phyloP scores from a whole-genome alignment of 2,113 vertebrate genomes.

The Anhinga rufa region DNA sequence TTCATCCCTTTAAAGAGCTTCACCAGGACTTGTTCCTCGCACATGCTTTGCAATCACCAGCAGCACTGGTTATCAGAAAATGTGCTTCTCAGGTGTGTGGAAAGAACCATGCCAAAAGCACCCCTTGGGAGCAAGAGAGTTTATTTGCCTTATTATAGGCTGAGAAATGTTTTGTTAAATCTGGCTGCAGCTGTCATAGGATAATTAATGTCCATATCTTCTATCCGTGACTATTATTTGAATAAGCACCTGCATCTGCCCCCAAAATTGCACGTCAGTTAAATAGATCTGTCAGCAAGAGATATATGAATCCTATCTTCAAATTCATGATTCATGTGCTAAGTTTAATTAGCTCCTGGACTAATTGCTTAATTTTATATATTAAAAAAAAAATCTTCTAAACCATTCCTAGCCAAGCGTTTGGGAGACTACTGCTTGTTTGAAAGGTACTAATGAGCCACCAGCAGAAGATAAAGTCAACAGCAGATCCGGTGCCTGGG shows the following conservation, averaged over 20 bases:
- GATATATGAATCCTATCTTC: neutral
- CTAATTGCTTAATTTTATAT: neutral
- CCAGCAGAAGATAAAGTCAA: neutral
- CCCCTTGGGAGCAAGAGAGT: neutral
- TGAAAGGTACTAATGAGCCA: neutral
- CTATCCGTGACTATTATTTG: neutral
- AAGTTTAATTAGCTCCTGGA: neutral
- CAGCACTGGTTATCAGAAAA: neutral
- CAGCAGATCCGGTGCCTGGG: neutral
- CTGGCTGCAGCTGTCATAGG: neutral
- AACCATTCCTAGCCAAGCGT: neutral
- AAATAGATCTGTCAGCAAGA: neutral
- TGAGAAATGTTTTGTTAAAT: conserved; percentile 5
- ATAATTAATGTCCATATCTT: neutral
- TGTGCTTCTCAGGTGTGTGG: neutral
- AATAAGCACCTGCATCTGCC: neutral
- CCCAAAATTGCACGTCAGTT: neutral
- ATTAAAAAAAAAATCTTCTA: neutral
- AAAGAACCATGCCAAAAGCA: neutral
- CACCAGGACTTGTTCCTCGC: neutral
- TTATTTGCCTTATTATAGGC: neutral
- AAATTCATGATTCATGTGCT: neutral
- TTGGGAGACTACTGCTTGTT: neutral
- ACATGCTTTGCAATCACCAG: neutral
- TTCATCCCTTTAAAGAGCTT: neutral